Percentiles rank a stretch among this genome's conserved stretches.
Evolutionary conservation across 2,797 vertebrate genomes (phyloP).

Genomic region (Octomys mimax): DNA sequence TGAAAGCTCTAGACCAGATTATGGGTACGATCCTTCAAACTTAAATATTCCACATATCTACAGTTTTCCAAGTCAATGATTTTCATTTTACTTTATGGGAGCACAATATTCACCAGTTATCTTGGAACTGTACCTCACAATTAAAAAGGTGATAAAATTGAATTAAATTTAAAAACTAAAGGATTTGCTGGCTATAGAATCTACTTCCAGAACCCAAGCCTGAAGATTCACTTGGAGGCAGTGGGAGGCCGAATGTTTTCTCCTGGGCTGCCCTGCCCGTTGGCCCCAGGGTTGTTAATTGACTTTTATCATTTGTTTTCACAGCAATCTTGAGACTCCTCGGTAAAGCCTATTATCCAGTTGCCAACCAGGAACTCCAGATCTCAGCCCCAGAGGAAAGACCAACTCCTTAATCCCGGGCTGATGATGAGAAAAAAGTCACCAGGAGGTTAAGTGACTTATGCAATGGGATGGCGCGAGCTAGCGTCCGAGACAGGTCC

Average conservation of each 20-base stretch:
- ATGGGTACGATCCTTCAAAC: not conserved
- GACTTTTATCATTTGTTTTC: constrained; percentile 67
- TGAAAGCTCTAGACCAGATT: not conserved
- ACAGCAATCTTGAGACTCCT: constrained; percentile 76
- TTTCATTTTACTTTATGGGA: constrained; percentile 67
- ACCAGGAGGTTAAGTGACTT: constrained; percentile 71
- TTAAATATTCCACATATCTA: not conserved
- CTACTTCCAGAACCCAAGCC: constrained; percentile 55
- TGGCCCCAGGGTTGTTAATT: constrained; percentile 23
- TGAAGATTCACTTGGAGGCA: constrained; percentile 47
- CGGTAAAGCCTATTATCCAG: constrained; percentile 31
- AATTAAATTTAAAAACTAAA: constrained; percentile 40
- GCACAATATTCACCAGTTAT: not conserved
- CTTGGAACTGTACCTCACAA: not conserved
- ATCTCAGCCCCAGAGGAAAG: constrained; percentile 24
- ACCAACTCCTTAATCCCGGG: constrained; percentile 30
- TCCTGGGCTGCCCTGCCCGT: not conserved
- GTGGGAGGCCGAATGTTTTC: not conserved
- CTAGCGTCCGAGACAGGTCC: not conserved
- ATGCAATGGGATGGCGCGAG: not conserved
- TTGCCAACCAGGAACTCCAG: constrained; percentile 61
- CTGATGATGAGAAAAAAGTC: constrained; percentile 66
- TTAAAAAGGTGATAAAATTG: constrained; percentile 58
- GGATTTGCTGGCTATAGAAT: not conserved
- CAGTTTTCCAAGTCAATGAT: not conserved